Evolutionary conservation across 92 coral and sea anemone genomes (phyloP).

Genomic region (Parazoanthus darwini): DNA sequence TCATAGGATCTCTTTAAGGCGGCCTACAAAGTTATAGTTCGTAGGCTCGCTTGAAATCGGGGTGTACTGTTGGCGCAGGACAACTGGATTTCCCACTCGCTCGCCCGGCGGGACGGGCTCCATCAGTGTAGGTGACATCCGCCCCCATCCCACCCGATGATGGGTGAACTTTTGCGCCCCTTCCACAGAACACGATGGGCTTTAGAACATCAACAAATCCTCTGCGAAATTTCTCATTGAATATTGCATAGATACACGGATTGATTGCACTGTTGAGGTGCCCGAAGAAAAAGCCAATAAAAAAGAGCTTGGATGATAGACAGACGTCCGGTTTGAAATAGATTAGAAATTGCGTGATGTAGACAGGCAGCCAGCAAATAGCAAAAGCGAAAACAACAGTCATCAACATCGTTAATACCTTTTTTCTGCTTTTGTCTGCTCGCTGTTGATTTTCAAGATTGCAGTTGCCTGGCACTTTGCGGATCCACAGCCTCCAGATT

Average conservation of each 20-base stretch:
- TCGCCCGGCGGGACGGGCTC: not conserved
- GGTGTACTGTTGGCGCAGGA: constrained; percentile 5
- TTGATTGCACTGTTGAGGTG: constrained; percentile 34
- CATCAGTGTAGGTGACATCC: not conserved
- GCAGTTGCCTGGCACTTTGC: constrained; percentile 60
- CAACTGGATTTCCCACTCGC: not conserved
- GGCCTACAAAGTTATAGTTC: not conserved
- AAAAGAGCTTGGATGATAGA: not conserved
- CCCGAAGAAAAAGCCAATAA: constrained; percentile 8
- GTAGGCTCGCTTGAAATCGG: not conserved
- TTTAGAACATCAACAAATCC: constrained; percentile 9
- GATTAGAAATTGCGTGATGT: constrained; percentile 15
- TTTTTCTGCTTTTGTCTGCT: constrained; percentile 24
- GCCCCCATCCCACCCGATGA: constrained; percentile 4
- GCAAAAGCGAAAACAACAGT: constrained; percentile 22
- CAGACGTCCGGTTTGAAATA: constrained; percentile 1
- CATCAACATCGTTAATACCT: constrained; percentile 21
- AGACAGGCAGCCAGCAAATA: constrained; percentile 29
- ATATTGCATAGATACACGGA: constrained; percentile 21
- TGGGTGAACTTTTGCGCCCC: constrained; percentile 4
- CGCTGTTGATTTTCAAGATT: constrained; percentile 13
- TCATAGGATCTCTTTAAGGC: not conserved
- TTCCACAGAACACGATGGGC: not conserved
- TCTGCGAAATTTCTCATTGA: constrained; percentile 23
- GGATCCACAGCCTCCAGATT: constrained; percentile 54